Evolutionary conservation across 2,113 vertebrate species (phyloP).

Genomic region (human (Homo sapiens)): GRCh38 chr2:143644001-143644500

Average conservation of each 20-base stretch:
- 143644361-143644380: not conserved
- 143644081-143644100: not conserved
- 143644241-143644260: not conserved
- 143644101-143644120: not conserved
- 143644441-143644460: not conserved
- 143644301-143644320: not conserved
- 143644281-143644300: not conserved
- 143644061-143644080: not conserved
- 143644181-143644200: not conserved
- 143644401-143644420: not conserved
- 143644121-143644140: not conserved
- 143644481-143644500: not conserved
- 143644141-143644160: not conserved
- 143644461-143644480: not conserved
- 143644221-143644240: not conserved
- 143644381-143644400: not conserved
- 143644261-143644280: not conserved
- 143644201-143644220: not conserved
- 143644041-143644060: not conserved
- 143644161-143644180: not conserved
- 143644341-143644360: not conserved
- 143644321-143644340: no score
- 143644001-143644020: not conserved
- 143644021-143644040: not conserved
- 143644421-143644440: not conserved